Percentiles rank a stretch among this genome's conserved stretches.
These are phyloP conservation scores for Dermochelys coriacea DNA, from an alignment of 2,797 vertebrate genomes.

Conservation along the genomic window DNA sequence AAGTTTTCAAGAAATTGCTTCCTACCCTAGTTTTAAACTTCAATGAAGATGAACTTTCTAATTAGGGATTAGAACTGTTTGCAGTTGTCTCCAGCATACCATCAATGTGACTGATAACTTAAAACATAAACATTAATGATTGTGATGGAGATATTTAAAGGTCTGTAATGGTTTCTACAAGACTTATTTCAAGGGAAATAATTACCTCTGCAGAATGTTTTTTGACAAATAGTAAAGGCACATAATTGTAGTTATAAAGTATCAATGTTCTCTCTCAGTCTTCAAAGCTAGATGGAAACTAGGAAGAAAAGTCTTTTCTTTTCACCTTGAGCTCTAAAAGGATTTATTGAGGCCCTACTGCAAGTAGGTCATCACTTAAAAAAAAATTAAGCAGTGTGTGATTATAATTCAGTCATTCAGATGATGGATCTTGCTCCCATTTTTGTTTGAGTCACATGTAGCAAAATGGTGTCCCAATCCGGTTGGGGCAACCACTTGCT, in stretches of 20 bases:
- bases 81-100: slow-evolving; percentile 19
- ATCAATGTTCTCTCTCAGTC: slow-evolving; percentile 8
- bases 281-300: background rate
- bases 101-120: slow-evolving; percentile 34
- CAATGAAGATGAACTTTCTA: slow-evolving; percentile 8
- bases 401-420: background rate
- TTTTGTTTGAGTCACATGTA: slow-evolving; percentile 20
- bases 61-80: slow-evolving; percentile 22
- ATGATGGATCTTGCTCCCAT: background rate
- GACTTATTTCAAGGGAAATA: slow-evolving; percentile 36
- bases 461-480: background rate
- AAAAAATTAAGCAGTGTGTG: background rate
- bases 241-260: slow-evolving; percentile 1
- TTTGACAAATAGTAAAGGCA: slow-evolving; percentile 16
- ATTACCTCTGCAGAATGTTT: slow-evolving; percentile 31
- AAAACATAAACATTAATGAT: slow-evolving; percentile 37
- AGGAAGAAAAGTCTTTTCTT: background rate
- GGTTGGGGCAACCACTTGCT: background rate
- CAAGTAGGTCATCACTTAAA: background rate
- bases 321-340: background rate
- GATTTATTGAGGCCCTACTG: background rate
- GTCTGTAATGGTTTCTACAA: background rate
- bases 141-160: slow-evolving; percentile 35
- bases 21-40: slow-evolving; percentile 21
- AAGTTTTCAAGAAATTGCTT: background rate